Conservation (phyloP, 92 coral and sea anemone genomes). For the Pocillopora meandrina region DNA sequence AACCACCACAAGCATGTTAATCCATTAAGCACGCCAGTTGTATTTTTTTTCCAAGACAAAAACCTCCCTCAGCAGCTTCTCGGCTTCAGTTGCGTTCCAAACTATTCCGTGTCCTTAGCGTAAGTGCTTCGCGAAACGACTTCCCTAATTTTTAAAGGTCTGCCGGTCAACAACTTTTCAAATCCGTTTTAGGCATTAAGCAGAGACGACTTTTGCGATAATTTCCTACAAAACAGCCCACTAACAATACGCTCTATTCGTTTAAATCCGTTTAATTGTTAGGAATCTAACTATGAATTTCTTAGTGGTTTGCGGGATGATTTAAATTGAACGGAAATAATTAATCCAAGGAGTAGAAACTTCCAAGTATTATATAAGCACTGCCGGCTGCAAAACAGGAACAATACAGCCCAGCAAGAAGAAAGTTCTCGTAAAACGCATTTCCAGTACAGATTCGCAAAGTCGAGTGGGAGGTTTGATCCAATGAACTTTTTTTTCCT, state of each 20-base stretch:
- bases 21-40: background rate
- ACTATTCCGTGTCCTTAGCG: background rate
- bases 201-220: background rate
- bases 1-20: background rate
- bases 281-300: slow-evolving; percentile 22
- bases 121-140: background rate
- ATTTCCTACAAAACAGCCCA: slow-evolving; percentile 7
- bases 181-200: slow-evolving; percentile 6
- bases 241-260: background rate
- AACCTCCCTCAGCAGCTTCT: background rate
- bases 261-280: slow-evolving; percentile 24
- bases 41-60: background rate
- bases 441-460: background rate
- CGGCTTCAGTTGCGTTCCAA: background rate
- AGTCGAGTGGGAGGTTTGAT: no score
- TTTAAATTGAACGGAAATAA: slow-evolving; percentile 26
- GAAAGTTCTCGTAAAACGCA: background rate
- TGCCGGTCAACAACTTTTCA: background rate
- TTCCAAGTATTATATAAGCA: background rate
- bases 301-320: slow-evolving; percentile 31
- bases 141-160: no score
- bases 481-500: no score
- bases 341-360: slow-evolving; percentile 24
- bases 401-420: background rate
- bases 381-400: background rate